phyloP scores from a whole-genome alignment of 2,888 invertebrate genomes.

The Leptogaster cylindrica region DNA sequence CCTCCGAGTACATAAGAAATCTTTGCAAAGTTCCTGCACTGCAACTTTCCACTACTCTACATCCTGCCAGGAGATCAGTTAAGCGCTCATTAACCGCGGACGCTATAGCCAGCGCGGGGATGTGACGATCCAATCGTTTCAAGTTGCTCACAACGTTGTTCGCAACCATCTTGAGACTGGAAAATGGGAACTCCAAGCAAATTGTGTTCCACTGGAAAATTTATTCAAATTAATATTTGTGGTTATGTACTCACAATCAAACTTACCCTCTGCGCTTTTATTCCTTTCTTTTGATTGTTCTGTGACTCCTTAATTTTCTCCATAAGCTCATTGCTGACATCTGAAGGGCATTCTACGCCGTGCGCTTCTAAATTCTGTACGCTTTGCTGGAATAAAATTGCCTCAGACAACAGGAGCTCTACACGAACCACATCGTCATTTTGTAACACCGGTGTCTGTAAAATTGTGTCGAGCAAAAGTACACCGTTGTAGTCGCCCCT shows the following conservation, averaged over 20 bases:
- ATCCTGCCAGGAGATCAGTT: conserved; percentile 72
- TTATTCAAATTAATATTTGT: conserved; percentile 25
- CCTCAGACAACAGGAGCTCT: conserved; percentile 88
- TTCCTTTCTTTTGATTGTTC: conserved; percentile 78
- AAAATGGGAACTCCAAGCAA: conserved; percentile 80
- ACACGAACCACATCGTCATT: conserved; percentile 80
- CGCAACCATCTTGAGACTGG: conserved; percentile 79
- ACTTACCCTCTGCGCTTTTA: conserved; percentile 86
- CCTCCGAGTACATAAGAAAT: conserved; percentile 88
- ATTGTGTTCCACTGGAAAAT: conserved; percentile 85
- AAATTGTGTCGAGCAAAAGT: conserved; percentile 83
- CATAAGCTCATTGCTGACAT: conserved; percentile 79
- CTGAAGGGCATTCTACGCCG: conserved; percentile 77
- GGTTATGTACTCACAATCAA: too few species aligned
- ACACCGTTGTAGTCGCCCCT: conserved; percentile 92
- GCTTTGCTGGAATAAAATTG: conserved; percentile 82
- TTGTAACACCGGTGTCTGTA: conserved; percentile 80
- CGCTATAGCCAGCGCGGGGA: conserved; percentile 86
- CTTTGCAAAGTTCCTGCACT: conserved; percentile 60
- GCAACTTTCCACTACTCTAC: conserved; percentile 60
- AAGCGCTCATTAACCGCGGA: conserved; percentile 88
- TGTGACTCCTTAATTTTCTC: conserved; percentile 75
- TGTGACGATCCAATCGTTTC: conserved; percentile 79
- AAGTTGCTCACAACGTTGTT: conserved; percentile 81
- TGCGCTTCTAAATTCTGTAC: conserved; percentile 75